Base-by-base conservation (phyloP, 2,113 vertebrate genomes). In the Lanius ludovicianus region DNA sequence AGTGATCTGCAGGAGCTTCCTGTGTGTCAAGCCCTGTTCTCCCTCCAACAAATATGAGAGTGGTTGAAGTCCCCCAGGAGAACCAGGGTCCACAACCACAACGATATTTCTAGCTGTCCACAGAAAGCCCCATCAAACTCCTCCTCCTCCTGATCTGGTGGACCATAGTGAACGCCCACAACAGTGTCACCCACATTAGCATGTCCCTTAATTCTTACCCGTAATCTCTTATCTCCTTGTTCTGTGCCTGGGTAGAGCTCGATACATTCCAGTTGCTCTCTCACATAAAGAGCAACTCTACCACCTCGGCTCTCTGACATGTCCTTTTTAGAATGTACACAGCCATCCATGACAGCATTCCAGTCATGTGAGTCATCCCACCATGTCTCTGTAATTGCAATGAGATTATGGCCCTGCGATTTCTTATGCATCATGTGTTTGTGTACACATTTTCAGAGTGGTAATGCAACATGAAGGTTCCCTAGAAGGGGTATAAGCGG, bases 141-240 rank as follows among this genome's bases (percentile, higher is more conserved):
- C 57, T 60, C 30, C 37, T 62, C 37, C 41, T 70, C 20, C 47
- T 53, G 39, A 46, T 53, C 39, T 11, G 5, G 27, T 37, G 9
- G 27, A 39, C 39, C 37, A 39, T 24, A 46, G 39, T 37, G 33
- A 46, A 63, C 31, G 33, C 14, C 5, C 57, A 33, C 49, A 33
- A 7, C 17, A 37, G 2, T 24, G 13, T 62, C 33, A 44, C 13
- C 7, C 33, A 12, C 23, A 23, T 47, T 28, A 55, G 11, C 28
- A 23, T 18, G 9, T 64, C 11, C n/a, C 28, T 47, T 28, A 74
- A 39, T 46, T 55, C 23, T 64, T 55, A 47, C 9, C n/a, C 15
- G 13, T 39, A 33, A 28, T 2, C 11, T 74, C 15, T 55, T n/a
- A 39, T n/a, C 41, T 64, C 41, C 11, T 47, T 47, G 0, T 0